Evolutionary conservation across 2,113 vertebrate genomes (phyloP), one percentile per base, ranked within the genome.

Genomic region (Coracopsis vasa): DNA sequence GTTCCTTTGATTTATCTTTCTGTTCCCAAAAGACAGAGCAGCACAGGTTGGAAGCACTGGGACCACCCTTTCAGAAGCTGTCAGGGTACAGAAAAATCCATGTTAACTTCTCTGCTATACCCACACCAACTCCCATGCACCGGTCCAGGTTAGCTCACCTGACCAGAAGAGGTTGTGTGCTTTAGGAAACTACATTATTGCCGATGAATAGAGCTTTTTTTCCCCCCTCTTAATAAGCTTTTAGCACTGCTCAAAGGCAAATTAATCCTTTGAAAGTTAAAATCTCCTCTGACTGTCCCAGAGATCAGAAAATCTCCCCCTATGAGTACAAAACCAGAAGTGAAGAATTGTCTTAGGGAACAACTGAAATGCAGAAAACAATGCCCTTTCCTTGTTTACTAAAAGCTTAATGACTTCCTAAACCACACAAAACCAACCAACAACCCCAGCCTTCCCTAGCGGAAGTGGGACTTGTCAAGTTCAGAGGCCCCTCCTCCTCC

Each of bases 381-480:
- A 28, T 86, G 53, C 31, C 29, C 25, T 13, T 44, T 70, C 33
- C 20, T 35, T 45, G 13, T 21, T 66, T 42, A 28, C 28, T n/a
- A 48, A 72, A 86, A 90, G 13, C 20, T 33, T 19, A 73, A 42
- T 2, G 1, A 20, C 21, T 78, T 56, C 81, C 25, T 53, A 53
- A 66, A 31, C 9, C 28, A 29, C 24, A 33, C 45, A 72, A 72
- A 45, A 28, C 11, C 37, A 65, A 60, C 1, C 29, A 51, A 10
- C 25, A 42, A 27, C 10, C 5, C 31, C 25, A 39, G 3, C 42
- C 48, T 51, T 23, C n/a, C n/a, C 16, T 24, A 25, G 13, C 17
- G 17, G 50, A 47, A 61, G 24, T 0, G 1, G 56, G 48, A 62
- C 35, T 51, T 24, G 16, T 5, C 0, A 1, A 16, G 44, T 17